These are phyloP conservation scores for Acleris cristana DNA, from an alignment of 2,888 invertebrate genomes.

Conservation along the genomic window DNA sequence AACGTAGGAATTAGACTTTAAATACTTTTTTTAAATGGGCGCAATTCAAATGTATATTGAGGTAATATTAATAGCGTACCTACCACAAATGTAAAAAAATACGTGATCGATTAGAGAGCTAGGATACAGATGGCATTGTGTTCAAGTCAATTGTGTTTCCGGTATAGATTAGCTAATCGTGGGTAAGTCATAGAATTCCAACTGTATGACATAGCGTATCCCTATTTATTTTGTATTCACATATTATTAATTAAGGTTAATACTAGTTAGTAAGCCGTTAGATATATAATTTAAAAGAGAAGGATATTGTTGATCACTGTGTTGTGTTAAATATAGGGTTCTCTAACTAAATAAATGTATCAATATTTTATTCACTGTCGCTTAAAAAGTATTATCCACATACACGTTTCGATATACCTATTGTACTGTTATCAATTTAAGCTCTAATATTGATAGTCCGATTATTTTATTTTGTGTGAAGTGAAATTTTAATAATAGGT, in stretches of 20 bases:
- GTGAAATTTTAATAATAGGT: conserved; percentile 15
- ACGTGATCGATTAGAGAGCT: conserved; percentile 43
- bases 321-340: conserved; percentile 24
- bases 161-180: conserved; percentile 14
- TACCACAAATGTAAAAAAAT: conserved; percentile 49
- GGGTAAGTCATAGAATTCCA: conserved; percentile 16
- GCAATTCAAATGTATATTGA: no score
- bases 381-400: conserved; percentile 25
- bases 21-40: no score
- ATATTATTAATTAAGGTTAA: conserved; percentile 27
- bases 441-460: conserved; percentile 29
- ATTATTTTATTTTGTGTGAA: conserved; percentile 28
- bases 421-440: conserved; percentile 27
- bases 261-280: conserved; percentile 30
- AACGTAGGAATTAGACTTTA: no score
- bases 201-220: conserved; percentile 14
- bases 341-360: conserved; percentile 26
- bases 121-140: conserved; percentile 39
- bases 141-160: conserved; percentile 23
- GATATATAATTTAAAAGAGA: conserved; percentile 22
- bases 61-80: no score
- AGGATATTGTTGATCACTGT: conserved; percentile 35
- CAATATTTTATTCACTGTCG: conserved; percentile 30
- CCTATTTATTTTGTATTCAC: conserved; percentile 26
- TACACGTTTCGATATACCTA: conserved; percentile 30